A percentile compares a stretch with the other conserved stretches of the same genome.
Conservation (phyloP, 1,140 invertebrate genomes). For the Ptiloglossa arizonensis region DNA sequence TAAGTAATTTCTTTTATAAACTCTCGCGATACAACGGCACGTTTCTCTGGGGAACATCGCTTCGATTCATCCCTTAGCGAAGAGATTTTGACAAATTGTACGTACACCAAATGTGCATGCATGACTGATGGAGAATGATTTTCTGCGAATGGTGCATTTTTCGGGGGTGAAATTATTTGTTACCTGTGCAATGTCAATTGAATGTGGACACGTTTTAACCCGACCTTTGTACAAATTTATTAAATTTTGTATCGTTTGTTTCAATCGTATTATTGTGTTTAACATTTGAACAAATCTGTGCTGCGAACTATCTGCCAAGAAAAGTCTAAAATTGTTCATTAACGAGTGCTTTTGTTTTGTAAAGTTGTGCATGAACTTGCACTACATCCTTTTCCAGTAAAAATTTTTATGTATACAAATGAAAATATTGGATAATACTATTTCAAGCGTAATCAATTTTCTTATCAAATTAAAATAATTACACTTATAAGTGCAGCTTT, state of each 20-base stretch:
- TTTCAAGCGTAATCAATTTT: not conserved
- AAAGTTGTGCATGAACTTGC: too few relatives aligned
- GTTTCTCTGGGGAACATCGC: not conserved
- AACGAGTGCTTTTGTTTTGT: too few relatives aligned
- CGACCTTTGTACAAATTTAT: not conserved
- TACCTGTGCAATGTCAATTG: not conserved
- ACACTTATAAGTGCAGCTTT: too few relatives aligned
- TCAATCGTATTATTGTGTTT: not conserved
- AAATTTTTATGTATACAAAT: too few relatives aligned
- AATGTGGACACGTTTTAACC: not conserved
- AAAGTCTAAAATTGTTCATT: too few relatives aligned
- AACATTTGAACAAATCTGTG: too few relatives aligned
- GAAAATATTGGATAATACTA: not conserved
- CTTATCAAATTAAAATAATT: too few relatives aligned
- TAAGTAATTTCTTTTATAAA: constrained; percentile 33
- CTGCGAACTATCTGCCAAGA: too few relatives aligned
- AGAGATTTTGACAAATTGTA: not conserved
- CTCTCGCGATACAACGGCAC: constrained; percentile 15
- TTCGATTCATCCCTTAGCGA: constrained; percentile 21
- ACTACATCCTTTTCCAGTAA: too few relatives aligned
- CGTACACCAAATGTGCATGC: not conserved
- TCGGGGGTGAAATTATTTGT: not conserved
- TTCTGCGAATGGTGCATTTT: constrained; percentile 18
- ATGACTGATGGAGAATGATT: constrained; percentile 28
- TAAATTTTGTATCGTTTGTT: not conserved